Conservation (phyloP, 2,113 vertebrate species). For the Semnornis frantzii region DNA sequence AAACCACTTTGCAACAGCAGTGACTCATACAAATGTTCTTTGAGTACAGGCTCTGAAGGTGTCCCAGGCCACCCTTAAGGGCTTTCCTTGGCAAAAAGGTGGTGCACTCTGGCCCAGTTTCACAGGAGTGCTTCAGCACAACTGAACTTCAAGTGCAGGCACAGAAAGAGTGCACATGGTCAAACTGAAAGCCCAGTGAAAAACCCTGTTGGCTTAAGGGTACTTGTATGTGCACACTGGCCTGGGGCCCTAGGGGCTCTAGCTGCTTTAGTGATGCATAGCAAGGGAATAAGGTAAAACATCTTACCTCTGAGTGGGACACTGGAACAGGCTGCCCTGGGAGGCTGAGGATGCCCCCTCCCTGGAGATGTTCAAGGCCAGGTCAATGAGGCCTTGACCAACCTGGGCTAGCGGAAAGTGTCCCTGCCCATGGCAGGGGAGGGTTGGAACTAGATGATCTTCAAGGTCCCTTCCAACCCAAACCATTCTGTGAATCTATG, state of each 20-base stretch:
- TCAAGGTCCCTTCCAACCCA: too few species aligned
- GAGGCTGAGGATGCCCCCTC: too few species aligned
- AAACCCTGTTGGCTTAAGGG: neutral
- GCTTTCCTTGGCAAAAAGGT: neutral
- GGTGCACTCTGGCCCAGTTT: neutral
- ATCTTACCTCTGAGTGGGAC: neutral
- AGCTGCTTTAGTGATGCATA: neutral
- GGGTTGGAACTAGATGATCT: too few species aligned
- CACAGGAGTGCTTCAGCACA: neutral
- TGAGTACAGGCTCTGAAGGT: neutral
- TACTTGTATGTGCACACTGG: neutral
- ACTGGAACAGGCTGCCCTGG: too few species aligned
- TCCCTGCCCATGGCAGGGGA: too few species aligned
- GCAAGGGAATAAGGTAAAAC: neutral
- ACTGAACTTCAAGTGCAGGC: neutral
- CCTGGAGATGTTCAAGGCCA: too few species aligned
- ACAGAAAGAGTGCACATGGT: neutral
- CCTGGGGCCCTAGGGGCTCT: neutral
- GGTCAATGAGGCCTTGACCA: too few species aligned
- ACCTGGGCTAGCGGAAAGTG: too few species aligned
- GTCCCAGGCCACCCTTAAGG: neutral
- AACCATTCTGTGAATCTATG: too few species aligned
- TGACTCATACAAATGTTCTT: neutral
- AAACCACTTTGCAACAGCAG: neutral
- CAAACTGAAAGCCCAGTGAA: neutral